Conservation (phyloP, 1,140 invertebrate species). For the Pseudomyrmex cubaensis region DNA sequence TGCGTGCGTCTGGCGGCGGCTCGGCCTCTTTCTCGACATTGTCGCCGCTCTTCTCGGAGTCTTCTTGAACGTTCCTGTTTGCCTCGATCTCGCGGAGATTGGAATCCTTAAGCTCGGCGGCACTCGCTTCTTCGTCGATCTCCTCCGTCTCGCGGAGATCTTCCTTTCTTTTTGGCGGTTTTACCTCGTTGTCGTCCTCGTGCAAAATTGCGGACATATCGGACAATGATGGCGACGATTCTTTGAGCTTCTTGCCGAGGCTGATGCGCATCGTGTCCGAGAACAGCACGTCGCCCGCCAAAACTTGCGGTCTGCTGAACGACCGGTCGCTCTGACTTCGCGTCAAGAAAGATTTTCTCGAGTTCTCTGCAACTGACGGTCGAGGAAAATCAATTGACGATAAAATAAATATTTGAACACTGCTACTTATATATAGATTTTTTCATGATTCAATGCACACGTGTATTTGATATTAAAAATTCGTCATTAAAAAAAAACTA, state of each 20-base stretch:
- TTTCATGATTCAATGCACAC: neutral
- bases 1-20: conserved; percentile 23
- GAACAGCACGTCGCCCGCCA: conserved; percentile 83
- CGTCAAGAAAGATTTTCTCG: conserved; percentile 63
- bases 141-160: neutral
- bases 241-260: conserved; percentile 85
- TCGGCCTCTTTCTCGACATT: conserved; percentile 42
- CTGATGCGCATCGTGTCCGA: conserved; percentile 92
- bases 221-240: conserved; percentile 14
- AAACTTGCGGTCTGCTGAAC: conserved; percentile 72
- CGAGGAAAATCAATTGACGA: neutral
- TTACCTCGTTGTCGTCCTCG: conserved; percentile 17
- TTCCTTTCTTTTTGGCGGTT: neutral
- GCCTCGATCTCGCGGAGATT: conserved; percentile 5
- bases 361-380: conserved; percentile 66
- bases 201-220: neutral
- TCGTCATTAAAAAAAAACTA: no score
- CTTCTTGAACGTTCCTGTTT: conserved; percentile 1
- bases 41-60: neutral
- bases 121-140: neutral
- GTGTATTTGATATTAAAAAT: neutral
- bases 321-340: conserved; percentile 82
- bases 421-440: neutral
- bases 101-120: neutral
- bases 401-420: neutral